Percentiles rank a stretch among this genome's conserved stretches.
These are phyloP conservation scores for Campoletis sonorensis DNA, from an alignment of 1,140 invertebrate species.

Conservation along the genomic window DNA sequence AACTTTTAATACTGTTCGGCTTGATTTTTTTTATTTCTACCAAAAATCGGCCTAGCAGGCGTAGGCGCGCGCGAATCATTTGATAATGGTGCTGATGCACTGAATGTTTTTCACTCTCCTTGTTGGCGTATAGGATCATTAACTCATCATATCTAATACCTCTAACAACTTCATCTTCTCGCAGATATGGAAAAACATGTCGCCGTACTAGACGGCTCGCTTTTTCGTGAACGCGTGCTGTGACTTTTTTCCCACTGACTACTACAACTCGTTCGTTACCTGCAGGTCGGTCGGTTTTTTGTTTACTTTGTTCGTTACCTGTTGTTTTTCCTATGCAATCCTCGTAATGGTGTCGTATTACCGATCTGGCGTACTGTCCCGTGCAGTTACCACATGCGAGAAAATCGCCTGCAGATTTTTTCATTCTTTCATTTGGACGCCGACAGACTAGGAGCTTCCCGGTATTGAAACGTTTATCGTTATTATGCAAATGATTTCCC, in stretches of 20 bases:
- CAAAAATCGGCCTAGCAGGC: slow-evolving; percentile 40
- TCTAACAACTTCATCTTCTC: slow-evolving; percentile 40
- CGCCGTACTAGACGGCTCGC: slow-evolving; percentile 12
- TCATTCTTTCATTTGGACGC: slow-evolving; percentile 37
- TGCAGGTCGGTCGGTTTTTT: too few species aligned
- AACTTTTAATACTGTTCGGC: background rate
- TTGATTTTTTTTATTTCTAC: background rate
- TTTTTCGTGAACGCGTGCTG: slow-evolving; percentile 1
- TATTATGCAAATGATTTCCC: slow-evolving; percentile 53
- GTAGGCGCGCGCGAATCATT: slow-evolving; percentile 46
- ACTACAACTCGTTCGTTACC: background rate
- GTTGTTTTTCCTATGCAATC: slow-evolving; percentile 3
- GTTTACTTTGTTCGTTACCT: too few species aligned
- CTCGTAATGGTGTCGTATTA: slow-evolving; percentile 6
- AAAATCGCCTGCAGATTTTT: slow-evolving; percentile 45
- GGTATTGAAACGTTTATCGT: slow-evolving; percentile 44
- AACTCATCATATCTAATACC: slow-evolving; percentile 42
- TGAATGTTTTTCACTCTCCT: slow-evolving; percentile 45
- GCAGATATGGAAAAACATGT: slow-evolving; percentile 42
- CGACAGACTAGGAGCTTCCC: slow-evolving; percentile 53
- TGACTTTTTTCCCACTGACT: slow-evolving; percentile 26
- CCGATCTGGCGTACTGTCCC: slow-evolving; percentile 20
- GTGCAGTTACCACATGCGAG: slow-evolving; percentile 48
- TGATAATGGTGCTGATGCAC: slow-evolving; percentile 46
- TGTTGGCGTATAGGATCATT: slow-evolving; percentile 41